phyloP scores from a whole-genome alignment of 2,797 vertebrate species.

The Acrossocheilus wenchowensis region DNA sequence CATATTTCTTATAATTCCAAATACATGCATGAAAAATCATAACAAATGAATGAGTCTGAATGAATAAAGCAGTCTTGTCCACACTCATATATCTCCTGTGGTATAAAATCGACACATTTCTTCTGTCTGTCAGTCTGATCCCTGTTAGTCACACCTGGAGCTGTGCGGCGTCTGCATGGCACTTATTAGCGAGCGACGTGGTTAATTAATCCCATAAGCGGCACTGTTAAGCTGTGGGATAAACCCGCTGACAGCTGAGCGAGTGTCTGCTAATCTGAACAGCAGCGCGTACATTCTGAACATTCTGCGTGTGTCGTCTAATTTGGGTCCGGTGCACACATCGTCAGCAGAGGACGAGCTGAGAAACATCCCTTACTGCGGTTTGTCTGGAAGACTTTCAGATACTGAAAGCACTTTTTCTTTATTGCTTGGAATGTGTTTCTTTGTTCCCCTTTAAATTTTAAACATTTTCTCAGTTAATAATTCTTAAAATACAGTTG shows the following conservation, averaged over 20 bases:
- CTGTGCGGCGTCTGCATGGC: background rate
- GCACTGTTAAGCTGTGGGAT: slow-evolving; percentile 2
- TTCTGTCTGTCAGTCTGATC: slow-evolving; percentile 20
- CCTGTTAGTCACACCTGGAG: slow-evolving; percentile 50
- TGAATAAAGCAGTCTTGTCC: background rate
- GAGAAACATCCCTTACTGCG: too few relatives aligned
- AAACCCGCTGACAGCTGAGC: slow-evolving; percentile 29
- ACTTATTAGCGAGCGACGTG: slow-evolving; percentile 37
- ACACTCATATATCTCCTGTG: too few relatives aligned
- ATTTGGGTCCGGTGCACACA: background rate
- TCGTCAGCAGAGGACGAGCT: background rate
- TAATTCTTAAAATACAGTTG: too few relatives aligned
- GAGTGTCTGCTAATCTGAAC: background rate
- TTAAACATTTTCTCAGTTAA: too few relatives aligned
- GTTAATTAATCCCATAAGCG: slow-evolving; percentile 52
- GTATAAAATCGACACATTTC: too few relatives aligned
- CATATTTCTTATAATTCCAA: background rate
- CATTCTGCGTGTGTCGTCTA: background rate
- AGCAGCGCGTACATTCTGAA: too few relatives aligned
- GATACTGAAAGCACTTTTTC: too few relatives aligned
- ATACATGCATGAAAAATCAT: background rate
- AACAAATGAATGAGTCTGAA: background rate
- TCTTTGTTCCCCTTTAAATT: too few relatives aligned
- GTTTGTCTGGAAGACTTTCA: too few relatives aligned
- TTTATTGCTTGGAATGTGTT: too few relatives aligned